Conservation (phyloP, 2,888 invertebrate genomes). For the Hemicrepidius hirtus region DNA sequence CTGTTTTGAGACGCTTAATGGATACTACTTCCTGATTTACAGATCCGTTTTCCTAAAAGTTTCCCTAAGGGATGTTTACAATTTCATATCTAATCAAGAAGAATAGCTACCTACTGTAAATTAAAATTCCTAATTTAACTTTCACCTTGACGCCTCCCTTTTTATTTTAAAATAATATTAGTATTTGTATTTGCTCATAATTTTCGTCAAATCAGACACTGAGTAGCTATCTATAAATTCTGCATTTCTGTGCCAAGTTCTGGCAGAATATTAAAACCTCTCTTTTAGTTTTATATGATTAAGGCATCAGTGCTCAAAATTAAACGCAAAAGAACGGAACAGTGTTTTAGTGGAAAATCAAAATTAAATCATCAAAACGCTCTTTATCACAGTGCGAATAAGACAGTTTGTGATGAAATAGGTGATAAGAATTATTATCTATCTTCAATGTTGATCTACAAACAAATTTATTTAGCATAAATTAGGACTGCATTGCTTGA, state of each 20-base stretch:
- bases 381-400: conserved; percentile 26
- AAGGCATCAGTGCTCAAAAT: conserved; percentile 38
- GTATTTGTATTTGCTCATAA: conserved; percentile 39
- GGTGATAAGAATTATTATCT: conserved; percentile 39
- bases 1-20: too few species aligned
- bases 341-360: not conserved
- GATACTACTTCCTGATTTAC: too few species aligned
- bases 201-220: conserved; percentile 29
- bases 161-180: conserved; percentile 13
- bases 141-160: conserved; percentile 12
- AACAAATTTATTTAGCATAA: conserved; percentile 19
- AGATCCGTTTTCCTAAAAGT: not conserved
- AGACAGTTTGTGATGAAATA: conserved; percentile 26
- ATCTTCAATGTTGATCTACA: conserved; percentile 27
- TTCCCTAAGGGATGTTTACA: not conserved
- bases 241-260: conserved; percentile 41
- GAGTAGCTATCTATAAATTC: conserved; percentile 45
- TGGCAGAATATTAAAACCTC: conserved; percentile 42
- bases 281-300: conserved; percentile 45
- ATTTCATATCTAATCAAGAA: not conserved
- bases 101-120: not conserved
- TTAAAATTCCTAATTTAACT: conserved; percentile 16
- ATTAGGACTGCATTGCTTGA: conserved; percentile 21
- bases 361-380: not conserved
- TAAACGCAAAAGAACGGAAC: conserved; percentile 16